Evolutionary conservation across 2,797 vertebrate species (phyloP).

Genomic region (Remorina albescens): DNA sequence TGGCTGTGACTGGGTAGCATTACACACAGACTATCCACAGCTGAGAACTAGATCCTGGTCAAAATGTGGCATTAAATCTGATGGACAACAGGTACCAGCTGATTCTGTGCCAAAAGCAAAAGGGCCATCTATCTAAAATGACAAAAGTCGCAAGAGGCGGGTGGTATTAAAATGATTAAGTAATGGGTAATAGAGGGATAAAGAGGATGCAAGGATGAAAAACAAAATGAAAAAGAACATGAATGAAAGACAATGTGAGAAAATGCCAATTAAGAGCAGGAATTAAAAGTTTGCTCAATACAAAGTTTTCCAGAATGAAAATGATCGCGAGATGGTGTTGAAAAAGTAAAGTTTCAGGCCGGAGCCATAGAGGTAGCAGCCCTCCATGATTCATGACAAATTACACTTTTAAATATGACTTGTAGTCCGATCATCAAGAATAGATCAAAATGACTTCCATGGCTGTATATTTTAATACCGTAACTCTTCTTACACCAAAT

Average conservation of each 20-base stretch:
- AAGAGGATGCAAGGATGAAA: slow-evolving; percentile 18
- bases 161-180: slow-evolving; percentile 42
- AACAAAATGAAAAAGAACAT: slow-evolving; percentile 12
- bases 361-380: slow-evolving; percentile 34
- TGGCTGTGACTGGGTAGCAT: slow-evolving; percentile 37
- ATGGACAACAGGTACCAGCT: slow-evolving; percentile 58
- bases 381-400: slow-evolving; percentile 51
- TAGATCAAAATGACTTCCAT: slow-evolving; percentile 20
- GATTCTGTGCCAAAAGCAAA: slow-evolving; percentile 44
- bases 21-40: slow-evolving; percentile 16
- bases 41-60: slow-evolving; percentile 36
- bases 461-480: slow-evolving; percentile 24
- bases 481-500: neutral
- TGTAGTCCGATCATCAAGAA: slow-evolving; percentile 34
- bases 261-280: slow-evolving; percentile 4
- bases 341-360: slow-evolving; percentile 41
- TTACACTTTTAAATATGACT: slow-evolving; percentile 57
- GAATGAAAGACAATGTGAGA: slow-evolving; percentile 25
- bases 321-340: slow-evolving; percentile 38
- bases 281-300: slow-evolving; percentile 21
- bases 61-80: slow-evolving; percentile 59
- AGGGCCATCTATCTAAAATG: slow-evolving; percentile 15
- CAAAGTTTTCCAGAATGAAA: slow-evolving; percentile 29
- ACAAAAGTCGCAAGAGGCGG: slow-evolving; percentile 40
- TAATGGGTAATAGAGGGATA: slow-evolving; percentile 20